These are phyloP conservation scores for Pyralis farinalis DNA, from an alignment of 2,888 invertebrate genomes.

Conservation along the genomic window DNA sequence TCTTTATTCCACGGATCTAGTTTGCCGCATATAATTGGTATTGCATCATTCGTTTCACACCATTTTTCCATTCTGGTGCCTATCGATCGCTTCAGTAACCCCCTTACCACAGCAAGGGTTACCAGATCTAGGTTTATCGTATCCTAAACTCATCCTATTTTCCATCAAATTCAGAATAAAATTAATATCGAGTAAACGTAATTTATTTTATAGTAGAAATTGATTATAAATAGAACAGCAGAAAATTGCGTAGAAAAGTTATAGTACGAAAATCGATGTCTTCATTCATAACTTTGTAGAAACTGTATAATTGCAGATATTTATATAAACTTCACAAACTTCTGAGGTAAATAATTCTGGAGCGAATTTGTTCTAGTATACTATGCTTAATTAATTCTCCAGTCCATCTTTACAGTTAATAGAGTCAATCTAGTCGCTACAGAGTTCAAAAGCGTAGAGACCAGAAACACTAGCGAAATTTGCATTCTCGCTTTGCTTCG, in stretches of 20 bases:
- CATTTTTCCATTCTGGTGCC: conserved; percentile 45
- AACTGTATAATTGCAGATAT: no score
- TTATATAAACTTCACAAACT: neutral
- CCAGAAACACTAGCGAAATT: conserved; percentile 67
- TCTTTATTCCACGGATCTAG: conserved; percentile 61
- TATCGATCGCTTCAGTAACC: conserved; percentile 42
- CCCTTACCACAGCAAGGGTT: conserved; percentile 32
- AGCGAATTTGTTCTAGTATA: conserved; percentile 14
- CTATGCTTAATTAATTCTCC: conserved; percentile 36
- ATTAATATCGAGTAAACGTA: no score
- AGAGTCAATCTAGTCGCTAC: conserved; percentile 42
- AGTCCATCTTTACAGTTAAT: conserved; percentile 38
- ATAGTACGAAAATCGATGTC: no score
- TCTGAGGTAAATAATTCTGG: conserved; percentile 5
- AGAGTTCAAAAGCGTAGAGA: conserved; percentile 52
- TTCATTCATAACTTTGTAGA: no score
- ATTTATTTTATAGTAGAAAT: no score
- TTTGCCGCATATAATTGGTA: conserved; percentile 66
- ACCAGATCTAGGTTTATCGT: no score
- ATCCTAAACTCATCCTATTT: no score
- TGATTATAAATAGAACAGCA: no score
- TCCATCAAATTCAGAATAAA: no score
- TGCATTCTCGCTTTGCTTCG: conserved; percentile 72
- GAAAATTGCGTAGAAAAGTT: no score
- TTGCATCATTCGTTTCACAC: conserved; percentile 65